These are phyloP conservation scores for Rhopalosiphum maidis DNA, from an alignment of 1,140 invertebrate species.

Conservation along the genomic window DNA sequence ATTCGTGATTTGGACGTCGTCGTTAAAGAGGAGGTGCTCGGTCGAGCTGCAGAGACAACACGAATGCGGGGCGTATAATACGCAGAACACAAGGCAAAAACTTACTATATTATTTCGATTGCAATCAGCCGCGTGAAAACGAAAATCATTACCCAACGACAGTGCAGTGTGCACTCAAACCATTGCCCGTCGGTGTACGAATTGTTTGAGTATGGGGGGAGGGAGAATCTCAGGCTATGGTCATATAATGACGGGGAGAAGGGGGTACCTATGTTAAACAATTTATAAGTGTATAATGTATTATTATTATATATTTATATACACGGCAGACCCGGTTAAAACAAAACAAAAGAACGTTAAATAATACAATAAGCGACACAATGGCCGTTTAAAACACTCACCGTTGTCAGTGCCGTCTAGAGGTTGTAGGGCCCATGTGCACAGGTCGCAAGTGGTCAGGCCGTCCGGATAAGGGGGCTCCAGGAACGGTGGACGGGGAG, in stretches of 20 bases:
- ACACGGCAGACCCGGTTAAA: neutral
- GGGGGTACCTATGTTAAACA: neutral
- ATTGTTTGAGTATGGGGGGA: neutral
- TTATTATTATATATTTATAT: neutral
- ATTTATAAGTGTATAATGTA: constrained; percentile 5
- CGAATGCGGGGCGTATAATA: neutral
- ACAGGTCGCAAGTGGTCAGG: constrained; percentile 75
- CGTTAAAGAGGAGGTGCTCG: constrained; percentile 37
- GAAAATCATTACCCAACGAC: constrained; percentile 29
- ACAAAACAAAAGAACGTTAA: constrained; percentile 48
- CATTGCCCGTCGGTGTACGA: neutral
- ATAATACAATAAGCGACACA: constrained; percentile 47
- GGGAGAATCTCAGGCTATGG: neutral
- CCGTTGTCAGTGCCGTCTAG: constrained; percentile 61
- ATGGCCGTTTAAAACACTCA: constrained; percentile 53
- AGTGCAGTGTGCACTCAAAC: neutral
- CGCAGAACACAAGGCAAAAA: neutral
- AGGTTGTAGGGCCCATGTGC: constrained; percentile 71
- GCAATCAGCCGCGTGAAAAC: constrained; percentile 9
- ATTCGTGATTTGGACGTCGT: constrained; percentile 36
- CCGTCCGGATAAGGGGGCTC: constrained; percentile 67
- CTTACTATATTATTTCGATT: neutral
- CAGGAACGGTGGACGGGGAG: constrained; percentile 71
- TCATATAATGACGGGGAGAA: neutral
- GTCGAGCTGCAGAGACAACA: neutral